Base-by-base conservation (phyloP, 2,113 vertebrate genomes). In the Gracilinanus agilis region DNA sequence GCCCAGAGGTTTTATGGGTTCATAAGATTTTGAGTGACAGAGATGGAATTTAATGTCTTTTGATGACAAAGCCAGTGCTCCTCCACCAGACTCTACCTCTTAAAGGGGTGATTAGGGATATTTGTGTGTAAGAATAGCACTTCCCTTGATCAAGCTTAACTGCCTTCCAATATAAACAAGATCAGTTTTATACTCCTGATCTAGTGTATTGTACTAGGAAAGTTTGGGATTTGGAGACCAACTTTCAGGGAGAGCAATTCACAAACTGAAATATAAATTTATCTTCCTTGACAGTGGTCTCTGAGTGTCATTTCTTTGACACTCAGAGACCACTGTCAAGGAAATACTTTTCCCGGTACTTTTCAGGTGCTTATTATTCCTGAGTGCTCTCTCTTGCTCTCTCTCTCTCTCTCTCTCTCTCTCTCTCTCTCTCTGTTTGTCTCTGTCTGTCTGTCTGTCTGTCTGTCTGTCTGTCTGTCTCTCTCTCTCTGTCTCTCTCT, bases 141-240 rank as follows among this genome's bases (percentile, higher is more conserved):
- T 93, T 94, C 44, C 27, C 40, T 53, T 92, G 56, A 83, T 55
- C 90, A 0, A 55, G 92, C 94, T 94, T 89, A 40, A 89, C 12
- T 93, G 83, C 29, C 89, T 91, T 92, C 93, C 53, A 55, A 54
- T 44, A 94, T 58, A 90, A 93, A 88, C 54, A 91, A 58, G 92
- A 93, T 89, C 24, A 90, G 92, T 97, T 92, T 97, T 61, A 93
- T 96, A 58, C 55, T 9, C 83, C 34, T 92, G 55, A 94, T 91
- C 54, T 94, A 93, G 90, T 58, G 94, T 29, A 90, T 44, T 27
- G 54, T 55, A 13, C 83, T 94, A 9, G 55, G 75, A 49, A 91
- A 88, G 16, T 16, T 24, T 40, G 89, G 12, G 67, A 83, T 83
- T 40, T 83, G 67, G 67, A 83, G 40, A 19, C 19, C 67, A 83